Evolutionary conservation across 2,797 vertebrate species (phyloP).

Genomic region (Molossus alvarezi): DNA sequence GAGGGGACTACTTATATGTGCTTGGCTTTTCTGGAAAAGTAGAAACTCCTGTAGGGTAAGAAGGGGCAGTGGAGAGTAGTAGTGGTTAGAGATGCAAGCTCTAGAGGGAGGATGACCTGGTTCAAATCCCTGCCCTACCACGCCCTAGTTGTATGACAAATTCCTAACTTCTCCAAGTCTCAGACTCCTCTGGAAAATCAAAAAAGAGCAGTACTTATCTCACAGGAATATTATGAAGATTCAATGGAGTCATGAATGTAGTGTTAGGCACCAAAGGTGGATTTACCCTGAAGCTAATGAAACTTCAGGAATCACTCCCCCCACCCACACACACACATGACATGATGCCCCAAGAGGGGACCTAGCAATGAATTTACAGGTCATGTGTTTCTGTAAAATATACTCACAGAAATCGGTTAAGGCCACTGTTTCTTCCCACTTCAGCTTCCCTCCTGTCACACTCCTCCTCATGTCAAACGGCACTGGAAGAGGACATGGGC

Average conservation of each 20-base stretch:
- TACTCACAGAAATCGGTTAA: not conserved
- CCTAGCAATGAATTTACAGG: not conserved
- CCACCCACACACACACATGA: not conserved
- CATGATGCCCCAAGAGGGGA: not conserved
- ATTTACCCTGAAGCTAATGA: not conserved
- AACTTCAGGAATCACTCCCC: not conserved
- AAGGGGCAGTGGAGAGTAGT: not conserved
- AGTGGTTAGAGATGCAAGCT: not conserved
- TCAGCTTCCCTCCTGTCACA: not conserved
- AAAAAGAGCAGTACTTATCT: not conserved
- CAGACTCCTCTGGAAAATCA: not conserved
- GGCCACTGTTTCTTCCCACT: not conserved
- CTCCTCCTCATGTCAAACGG: not conserved
- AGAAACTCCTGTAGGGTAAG: not conserved
- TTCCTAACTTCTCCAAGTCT: not conserved
- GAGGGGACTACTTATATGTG: not conserved
- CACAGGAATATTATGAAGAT: not conserved
- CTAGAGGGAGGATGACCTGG: not conserved
- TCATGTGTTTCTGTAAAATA: not conserved
- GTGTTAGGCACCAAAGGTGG: not conserved
- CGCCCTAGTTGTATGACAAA: not conserved
- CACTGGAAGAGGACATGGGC: not conserved
- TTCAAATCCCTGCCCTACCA: not conserved
- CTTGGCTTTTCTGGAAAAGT: not conserved
- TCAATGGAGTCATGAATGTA: not conserved